Evolutionary conservation across 2,797 vertebrate species (phyloP).

Genomic region (Centroberyx gerrardi): DNA sequence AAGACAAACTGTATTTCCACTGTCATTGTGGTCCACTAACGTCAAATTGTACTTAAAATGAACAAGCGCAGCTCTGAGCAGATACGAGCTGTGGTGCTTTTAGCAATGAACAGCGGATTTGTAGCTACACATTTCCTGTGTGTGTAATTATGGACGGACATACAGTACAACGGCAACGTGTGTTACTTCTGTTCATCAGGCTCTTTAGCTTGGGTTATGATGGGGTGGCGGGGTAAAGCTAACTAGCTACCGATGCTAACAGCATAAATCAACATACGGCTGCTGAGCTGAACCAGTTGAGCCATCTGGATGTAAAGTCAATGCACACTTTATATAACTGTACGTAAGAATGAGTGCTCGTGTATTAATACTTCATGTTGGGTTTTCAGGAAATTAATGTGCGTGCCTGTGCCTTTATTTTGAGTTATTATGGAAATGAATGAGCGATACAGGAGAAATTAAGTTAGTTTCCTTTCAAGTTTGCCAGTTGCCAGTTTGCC

Average conservation of each 20-base stretch:
- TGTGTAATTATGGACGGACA: background rate
- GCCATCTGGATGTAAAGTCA: conserved; percentile 33
- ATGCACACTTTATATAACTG: too few relatives aligned
- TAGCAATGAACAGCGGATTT: background rate
- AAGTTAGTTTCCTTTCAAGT: too few relatives aligned
- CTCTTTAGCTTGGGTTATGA: conserved; percentile 3
- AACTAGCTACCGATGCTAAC: background rate
- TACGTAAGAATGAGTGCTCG: too few relatives aligned
- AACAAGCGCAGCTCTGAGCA: conserved; percentile 5
- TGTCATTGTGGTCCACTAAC: conserved; percentile 53
- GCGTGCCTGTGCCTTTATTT: too few relatives aligned
- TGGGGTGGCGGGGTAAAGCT: background rate
- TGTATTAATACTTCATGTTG: too few relatives aligned
- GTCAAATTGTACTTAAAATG: conserved; percentile 20
- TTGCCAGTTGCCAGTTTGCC: too few relatives aligned
- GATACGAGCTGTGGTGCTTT: conserved; percentile 8
- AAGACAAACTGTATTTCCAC: conserved; percentile 53
- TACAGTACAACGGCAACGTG: conserved; percentile 3
- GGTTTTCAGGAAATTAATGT: too few relatives aligned
- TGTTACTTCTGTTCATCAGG: background rate
- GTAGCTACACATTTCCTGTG: background rate
- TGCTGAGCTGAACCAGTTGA: background rate
- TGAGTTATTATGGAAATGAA: too few relatives aligned
- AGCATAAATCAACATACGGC: background rate
- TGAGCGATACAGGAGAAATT: too few relatives aligned